Evolutionary conservation across 2,888 invertebrate genomes (phyloP).

Genomic region (Noctua janthe): DNA sequence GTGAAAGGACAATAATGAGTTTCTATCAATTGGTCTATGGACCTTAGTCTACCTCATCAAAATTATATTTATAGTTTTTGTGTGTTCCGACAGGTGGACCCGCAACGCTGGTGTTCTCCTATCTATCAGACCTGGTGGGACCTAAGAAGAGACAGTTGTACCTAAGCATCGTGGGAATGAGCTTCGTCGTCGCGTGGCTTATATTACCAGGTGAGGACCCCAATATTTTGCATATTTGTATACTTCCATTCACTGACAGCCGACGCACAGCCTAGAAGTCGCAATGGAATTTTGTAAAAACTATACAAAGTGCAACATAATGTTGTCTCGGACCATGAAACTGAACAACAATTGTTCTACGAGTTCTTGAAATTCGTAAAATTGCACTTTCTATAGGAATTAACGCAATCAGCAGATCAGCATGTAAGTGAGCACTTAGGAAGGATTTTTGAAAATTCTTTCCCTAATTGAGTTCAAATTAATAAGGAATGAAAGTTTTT

Average conservation of each 20-base stretch:
- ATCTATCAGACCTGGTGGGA: slow-evolving; percentile 92
- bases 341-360: too few relatives aligned
- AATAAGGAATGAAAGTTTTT: too few relatives aligned
- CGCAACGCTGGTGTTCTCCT: slow-evolving; percentile 91
- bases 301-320: too few relatives aligned
- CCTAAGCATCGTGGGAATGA: slow-evolving; percentile 92
- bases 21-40: too few relatives aligned
- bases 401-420: too few relatives aligned
- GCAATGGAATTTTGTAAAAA: not conserved
- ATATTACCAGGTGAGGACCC: slow-evolving; percentile 89
- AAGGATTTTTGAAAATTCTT: not conserved
- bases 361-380: too few relatives aligned
- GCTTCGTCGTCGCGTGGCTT: slow-evolving; percentile 92
- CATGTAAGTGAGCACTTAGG: too few relatives aligned
- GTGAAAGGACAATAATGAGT: too few relatives aligned
- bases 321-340: too few relatives aligned
- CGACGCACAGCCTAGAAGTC: not conserved
- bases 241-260: not conserved
- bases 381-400: too few relatives aligned
- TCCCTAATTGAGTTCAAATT: not conserved
- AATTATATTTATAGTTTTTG: not conserved
- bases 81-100: slow-evolving; percentile 86
- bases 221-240: not conserved
- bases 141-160: slow-evolving; percentile 90
- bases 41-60: too few relatives aligned